Percentiles rank a stretch among this genome's conserved stretches.
These are phyloP conservation scores for Cebuella pygmaea DNA, from an alignment of 2,797 vertebrate species.

Conservation along the genomic window DNA sequence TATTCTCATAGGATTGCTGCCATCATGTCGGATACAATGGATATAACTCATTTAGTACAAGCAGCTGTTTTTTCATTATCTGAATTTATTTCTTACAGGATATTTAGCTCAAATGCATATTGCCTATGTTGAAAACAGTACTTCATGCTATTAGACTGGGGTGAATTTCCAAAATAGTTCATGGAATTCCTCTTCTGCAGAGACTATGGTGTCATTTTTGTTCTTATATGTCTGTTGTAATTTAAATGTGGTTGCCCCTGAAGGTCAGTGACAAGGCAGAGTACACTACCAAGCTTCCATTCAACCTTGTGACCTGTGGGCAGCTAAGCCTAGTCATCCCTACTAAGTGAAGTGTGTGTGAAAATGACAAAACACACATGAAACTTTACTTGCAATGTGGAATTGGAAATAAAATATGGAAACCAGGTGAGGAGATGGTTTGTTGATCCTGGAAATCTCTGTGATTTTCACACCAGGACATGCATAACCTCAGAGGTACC, in stretches of 20 bases:
- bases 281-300: not conserved
- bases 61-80: slow-evolving; percentile 23
- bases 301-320: not conserved
- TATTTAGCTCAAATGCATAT: slow-evolving; percentile 2
- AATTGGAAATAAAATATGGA: not conserved
- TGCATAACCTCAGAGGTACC: not conserved
- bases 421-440: slow-evolving; percentile 43
- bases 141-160: not conserved
- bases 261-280: not conserved
- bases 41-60: not conserved
- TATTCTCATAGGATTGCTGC: not conserved
- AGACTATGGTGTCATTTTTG: not conserved
- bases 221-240: not conserved
- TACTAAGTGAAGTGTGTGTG: slow-evolving; percentile 15
- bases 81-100: slow-evolving; percentile 21
- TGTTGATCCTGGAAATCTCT: not conserved
- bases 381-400: not conserved
- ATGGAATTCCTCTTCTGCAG: not conserved
- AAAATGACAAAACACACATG: slow-evolving; percentile 49
- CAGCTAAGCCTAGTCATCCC: not conserved
- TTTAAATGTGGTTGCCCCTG: slow-evolving; percentile 31
- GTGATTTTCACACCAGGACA: not conserved
- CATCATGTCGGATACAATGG: not conserved
- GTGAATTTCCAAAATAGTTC: not conserved
- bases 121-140: slow-evolving; percentile 27